Conservation (phyloP, 2,888 invertebrate species). For the Coleophora deauratella region DNA sequence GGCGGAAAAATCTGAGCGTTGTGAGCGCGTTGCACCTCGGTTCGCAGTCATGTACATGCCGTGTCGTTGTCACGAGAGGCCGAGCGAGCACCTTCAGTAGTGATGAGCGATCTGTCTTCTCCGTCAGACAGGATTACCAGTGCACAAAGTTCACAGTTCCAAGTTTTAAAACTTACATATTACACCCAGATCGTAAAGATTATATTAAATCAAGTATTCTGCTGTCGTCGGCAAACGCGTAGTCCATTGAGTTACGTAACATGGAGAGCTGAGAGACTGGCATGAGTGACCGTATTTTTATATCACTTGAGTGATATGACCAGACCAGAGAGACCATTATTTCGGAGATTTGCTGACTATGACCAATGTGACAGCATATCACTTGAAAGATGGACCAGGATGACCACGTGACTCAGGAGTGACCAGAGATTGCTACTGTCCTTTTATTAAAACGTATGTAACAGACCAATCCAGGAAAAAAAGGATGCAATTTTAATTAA, state of each 20-base stretch:
- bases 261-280: too few species aligned
- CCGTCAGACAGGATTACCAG: too few species aligned
- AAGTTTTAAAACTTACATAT: conserved; percentile 38
- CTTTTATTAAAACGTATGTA: too few species aligned
- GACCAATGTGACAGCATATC: too few species aligned
- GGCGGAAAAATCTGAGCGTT: conserved; percentile 23
- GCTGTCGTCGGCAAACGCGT: neutral
- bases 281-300: neutral
- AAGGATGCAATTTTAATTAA: too few species aligned
- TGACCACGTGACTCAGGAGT: too few species aligned
- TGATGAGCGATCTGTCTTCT: neutral
- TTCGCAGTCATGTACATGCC: conserved; percentile 11
- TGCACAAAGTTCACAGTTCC: conserved; percentile 27
- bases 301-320: conserved; percentile 16
- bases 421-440: too few species aligned
- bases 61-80: too few species aligned
- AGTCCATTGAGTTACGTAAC: conserved; percentile 12
- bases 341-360: conserved; percentile 2
- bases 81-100: too few species aligned
- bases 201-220: neutral
- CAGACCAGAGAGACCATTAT: conserved; percentile 20
- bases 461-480: too few species aligned
- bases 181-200: conserved; percentile 9
- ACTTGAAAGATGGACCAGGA: too few species aligned
- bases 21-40: conserved; percentile 18